These are phyloP conservation scores for Norana najaformis DNA, from an alignment of 2,888 invertebrate species.

Conservation along the genomic window DNA sequence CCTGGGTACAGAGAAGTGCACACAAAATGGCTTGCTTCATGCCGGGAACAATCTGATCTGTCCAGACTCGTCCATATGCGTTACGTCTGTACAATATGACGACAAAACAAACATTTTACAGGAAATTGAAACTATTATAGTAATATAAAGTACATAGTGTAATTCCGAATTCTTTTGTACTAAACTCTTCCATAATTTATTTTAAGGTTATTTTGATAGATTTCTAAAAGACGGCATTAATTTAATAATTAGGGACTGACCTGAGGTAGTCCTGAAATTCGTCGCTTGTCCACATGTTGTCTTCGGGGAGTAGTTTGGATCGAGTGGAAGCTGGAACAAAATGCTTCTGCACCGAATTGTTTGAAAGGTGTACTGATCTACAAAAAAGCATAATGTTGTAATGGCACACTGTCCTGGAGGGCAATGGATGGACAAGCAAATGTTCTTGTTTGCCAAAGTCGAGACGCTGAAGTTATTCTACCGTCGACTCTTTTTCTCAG, in stretches of 20 bases:
- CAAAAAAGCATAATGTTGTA: constrained; percentile 34
- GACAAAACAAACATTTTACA: background rate
- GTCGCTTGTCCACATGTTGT: constrained; percentile 83
- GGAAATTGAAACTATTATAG: too few species aligned
- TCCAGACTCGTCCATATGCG: constrained; percentile 65
- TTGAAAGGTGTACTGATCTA: constrained; percentile 77
- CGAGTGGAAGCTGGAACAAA: constrained; percentile 69
- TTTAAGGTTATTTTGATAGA: background rate
- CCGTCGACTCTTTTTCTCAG: too few species aligned
- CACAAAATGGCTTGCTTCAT: constrained; percentile 82
- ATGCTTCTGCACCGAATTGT: constrained; percentile 88
- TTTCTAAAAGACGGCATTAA: background rate
- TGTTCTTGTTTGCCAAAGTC: too few species aligned
- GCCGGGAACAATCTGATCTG: constrained; percentile 77
- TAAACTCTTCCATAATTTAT: background rate
- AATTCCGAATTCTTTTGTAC: background rate
- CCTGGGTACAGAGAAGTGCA: constrained; percentile 77
- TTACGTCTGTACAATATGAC: constrained; percentile 23
- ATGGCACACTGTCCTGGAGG: too few species aligned
- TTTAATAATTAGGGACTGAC: constrained; percentile 58
- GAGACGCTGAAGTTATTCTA: too few species aligned
- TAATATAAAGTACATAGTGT: background rate
- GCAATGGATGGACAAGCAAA: too few species aligned
- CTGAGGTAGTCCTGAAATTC: constrained; percentile 73
- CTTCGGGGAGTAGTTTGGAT: constrained; percentile 68